A percentile compares a stretch with the other conserved stretches of the same genome.
Evolutionary conservation across 2,797 vertebrate genomes (phyloP).

Genomic region (Manis crassicaudata): DNA sequence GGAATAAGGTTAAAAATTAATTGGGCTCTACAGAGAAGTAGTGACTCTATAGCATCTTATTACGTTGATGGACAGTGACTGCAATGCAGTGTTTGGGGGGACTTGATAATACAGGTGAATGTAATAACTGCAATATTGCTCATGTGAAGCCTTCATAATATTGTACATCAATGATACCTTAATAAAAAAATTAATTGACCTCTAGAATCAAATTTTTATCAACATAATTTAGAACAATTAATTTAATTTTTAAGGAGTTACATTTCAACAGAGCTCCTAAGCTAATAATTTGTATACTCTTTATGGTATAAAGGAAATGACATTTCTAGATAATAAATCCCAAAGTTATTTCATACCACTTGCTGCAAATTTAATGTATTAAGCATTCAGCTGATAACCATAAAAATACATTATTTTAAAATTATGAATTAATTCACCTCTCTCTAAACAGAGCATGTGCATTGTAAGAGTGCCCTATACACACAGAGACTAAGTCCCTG

Average conservation of each 20-base stretch:
- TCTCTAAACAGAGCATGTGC: neutral
- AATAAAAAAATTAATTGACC: constrained; percentile 51
- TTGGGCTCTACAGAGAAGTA: neutral
- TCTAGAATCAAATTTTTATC: neutral
- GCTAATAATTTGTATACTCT: neutral
- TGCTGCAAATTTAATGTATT: constrained; percentile 8
- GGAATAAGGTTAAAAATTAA: constrained; percentile 64
- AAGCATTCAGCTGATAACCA: neutral
- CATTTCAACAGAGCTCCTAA: neutral
- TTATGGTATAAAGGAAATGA: neutral
- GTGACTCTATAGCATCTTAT: too few species aligned
- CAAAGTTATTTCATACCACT: neutral
- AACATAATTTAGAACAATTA: constrained; percentile 44
- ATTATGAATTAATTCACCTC: neutral
- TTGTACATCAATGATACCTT: too few species aligned
- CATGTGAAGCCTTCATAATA: too few species aligned
- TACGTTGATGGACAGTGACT: too few species aligned
- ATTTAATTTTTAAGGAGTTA: constrained; percentile 45
- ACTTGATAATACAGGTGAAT: too few species aligned
- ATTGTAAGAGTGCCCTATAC: neutral
- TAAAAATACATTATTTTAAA: constrained; percentile 28
- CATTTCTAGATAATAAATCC: constrained; percentile 8
- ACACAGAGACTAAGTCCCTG: neutral
- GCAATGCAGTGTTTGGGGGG: too few species aligned
- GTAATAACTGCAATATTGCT: too few species aligned